A percentile compares a stretch with the other conserved stretches of the same genome.
phyloP scores from a whole-genome alignment of 2,888 invertebrate species.

The Drosophila silvestris region DNA sequence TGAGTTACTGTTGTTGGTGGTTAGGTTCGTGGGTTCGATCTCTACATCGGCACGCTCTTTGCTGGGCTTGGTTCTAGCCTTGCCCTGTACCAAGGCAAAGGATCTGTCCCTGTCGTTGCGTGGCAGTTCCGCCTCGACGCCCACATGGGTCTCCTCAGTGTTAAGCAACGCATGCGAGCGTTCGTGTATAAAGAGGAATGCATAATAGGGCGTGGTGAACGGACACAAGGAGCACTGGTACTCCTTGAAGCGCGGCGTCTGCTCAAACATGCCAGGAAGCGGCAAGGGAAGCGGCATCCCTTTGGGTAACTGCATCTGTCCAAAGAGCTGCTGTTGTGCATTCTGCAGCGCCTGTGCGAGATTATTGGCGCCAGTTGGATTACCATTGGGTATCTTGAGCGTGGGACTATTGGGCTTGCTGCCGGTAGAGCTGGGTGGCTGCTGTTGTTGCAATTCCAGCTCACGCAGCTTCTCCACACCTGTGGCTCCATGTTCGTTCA shows the following conservation, averaged over 20 bases:
- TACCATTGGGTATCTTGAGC: slow-evolving; percentile 85
- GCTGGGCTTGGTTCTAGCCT: slow-evolving; percentile 43
- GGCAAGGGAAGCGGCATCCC: slow-evolving; percentile 72
- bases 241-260: slow-evolving; percentile 87
- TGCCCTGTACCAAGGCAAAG: slow-evolving; percentile 38
- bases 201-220: slow-evolving; percentile 94
- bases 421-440: slow-evolving; percentile 35
- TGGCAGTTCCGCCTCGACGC: slow-evolving; percentile 45
- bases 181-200: slow-evolving; percentile 96
- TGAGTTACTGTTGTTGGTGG: slow-evolving; percentile 84
- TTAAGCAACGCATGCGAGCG: slow-evolving; percentile 89
- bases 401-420: slow-evolving; percentile 84
- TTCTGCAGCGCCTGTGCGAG: slow-evolving; percentile 83
- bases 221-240: slow-evolving; percentile 96
- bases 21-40: slow-evolving; percentile 76
- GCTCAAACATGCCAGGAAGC: slow-evolving; percentile 77
- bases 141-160: slow-evolving; percentile 39
- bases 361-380: slow-evolving; percentile 69
- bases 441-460: slow-evolving; percentile 66
- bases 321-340: slow-evolving; percentile 80
- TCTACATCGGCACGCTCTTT: slow-evolving; percentile 33
- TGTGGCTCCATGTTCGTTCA: slow-evolving; percentile 92
- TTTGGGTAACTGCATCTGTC: slow-evolving; percentile 79
- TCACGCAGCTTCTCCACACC: slow-evolving; percentile 85
- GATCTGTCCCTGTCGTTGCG: slow-evolving; percentile 41